Conservation (phyloP, 2,888 invertebrate species). For the Dynastes maya region DNA sequence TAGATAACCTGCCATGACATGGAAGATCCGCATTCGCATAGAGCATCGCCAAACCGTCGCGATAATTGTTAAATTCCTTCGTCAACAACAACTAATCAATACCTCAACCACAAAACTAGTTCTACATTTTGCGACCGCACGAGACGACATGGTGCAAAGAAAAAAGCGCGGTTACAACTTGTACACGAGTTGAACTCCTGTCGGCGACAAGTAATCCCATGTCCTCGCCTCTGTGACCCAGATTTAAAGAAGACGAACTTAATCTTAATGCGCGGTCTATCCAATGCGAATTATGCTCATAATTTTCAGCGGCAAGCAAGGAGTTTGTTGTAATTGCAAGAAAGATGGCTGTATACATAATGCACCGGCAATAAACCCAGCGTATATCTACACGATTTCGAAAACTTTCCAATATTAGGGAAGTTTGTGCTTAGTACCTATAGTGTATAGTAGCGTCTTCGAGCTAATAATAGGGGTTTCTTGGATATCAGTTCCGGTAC, state of each 20-base stretch:
- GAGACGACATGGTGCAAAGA: not conserved
- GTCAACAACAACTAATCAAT: conserved; percentile 11
- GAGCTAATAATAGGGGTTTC: not conserved
- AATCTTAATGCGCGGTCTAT: conserved; percentile 17
- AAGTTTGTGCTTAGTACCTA: too few relatives aligned
- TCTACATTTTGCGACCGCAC: conserved; percentile 5
- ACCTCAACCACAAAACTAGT: conserved; percentile 1
- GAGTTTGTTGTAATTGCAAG: conserved; percentile 10
- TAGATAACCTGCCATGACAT: too few relatives aligned
- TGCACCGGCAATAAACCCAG: not conserved
- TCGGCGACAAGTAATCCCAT: conserved; percentile 25
- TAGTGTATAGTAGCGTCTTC: too few relatives aligned
- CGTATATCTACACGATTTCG: not conserved
- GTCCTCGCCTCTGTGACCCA: conserved; percentile 39
- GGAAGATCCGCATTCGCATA: not conserved
- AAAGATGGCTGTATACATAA: not conserved
- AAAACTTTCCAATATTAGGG: not conserved
- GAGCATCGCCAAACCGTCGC: not conserved
- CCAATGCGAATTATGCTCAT: conserved; percentile 22
- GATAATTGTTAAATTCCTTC: conserved; percentile 14
- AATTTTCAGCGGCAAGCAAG: not conserved
- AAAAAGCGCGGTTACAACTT: conserved; percentile 3
- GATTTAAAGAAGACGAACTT: conserved; percentile 25
- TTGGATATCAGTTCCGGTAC: conserved; percentile 18
- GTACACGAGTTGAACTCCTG: conserved; percentile 26